Conservation (phyloP, 1,140 invertebrate species). For the Drosophila repletoides region DNA sequence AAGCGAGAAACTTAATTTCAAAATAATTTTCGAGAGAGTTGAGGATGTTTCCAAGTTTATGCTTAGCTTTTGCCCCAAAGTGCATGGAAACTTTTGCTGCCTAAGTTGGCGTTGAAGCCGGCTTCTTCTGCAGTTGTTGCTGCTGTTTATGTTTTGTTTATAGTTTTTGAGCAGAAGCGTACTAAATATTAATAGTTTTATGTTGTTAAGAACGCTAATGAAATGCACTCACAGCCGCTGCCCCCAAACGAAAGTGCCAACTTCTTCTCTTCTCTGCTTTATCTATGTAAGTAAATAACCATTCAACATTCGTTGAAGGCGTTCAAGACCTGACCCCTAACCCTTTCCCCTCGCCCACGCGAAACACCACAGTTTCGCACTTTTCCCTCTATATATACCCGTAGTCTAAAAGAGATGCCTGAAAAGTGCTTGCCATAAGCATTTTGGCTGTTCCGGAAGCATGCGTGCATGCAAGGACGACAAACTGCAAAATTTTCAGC, state of each 20-base stretch:
- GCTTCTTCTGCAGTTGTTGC: neutral
- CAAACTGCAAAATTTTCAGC: conserved; percentile 65
- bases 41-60: conserved; percentile 48
- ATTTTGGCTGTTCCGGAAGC: conserved; percentile 54
- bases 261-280: conserved; percentile 35
- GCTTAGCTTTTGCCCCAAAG: conserved; percentile 42
- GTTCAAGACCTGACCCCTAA: conserved; percentile 42
- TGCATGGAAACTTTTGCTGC: conserved; percentile 56
- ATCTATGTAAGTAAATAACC: conserved; percentile 48
- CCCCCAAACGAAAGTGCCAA: conserved; percentile 27
- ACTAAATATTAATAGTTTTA: conserved; percentile 75
- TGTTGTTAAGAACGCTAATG: conserved; percentile 74
- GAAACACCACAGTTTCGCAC: conserved; percentile 47
- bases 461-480: conserved; percentile 73
- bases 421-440: conserved; percentile 72
- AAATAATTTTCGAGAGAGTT: conserved; percentile 68
- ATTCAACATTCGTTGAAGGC: conserved; percentile 33
- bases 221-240: conserved; percentile 53
- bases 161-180: conserved; percentile 31
- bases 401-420: conserved; percentile 42
- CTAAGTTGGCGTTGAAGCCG: conserved; percentile 25
- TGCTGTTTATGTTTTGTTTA: conserved; percentile 64
- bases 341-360: no score
- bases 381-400: neutral
- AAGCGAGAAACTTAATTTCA: conserved; percentile 70